phyloP scores from a whole-genome alignment of 37 sponge, comb jelly and placozoan species.

The Bolinopsis microptera region DNA sequence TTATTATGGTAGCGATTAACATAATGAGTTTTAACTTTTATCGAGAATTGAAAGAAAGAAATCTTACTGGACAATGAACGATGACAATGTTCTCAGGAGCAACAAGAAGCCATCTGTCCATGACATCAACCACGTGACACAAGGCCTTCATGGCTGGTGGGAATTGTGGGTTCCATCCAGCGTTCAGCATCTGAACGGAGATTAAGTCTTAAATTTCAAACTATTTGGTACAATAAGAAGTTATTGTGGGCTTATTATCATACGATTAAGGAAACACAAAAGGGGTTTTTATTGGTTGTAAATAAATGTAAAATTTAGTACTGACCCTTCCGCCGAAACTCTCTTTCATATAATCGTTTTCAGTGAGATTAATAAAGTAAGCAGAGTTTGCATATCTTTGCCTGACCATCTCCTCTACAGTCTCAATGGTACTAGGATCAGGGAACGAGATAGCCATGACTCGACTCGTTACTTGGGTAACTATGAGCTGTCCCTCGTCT shows the following conservation, averaged over 20 bases:
- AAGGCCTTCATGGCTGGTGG: neutral
- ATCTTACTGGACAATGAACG: constrained; percentile 32
- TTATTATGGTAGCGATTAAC: no score
- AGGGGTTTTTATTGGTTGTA: no score
- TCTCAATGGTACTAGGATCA: constrained; percentile 29
- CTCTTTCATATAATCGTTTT: neutral
- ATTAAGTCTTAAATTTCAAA: neutral
- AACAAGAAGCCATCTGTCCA: constrained; percentile 62
- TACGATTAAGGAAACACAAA: no score
- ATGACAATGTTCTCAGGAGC: neutral
- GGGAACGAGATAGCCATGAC: constrained; percentile 46
- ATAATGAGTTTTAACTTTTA: no score
- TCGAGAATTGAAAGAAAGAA: no score
- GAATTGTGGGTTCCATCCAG: neutral
- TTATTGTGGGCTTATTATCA: no score
- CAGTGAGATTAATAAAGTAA: constrained; percentile 50
- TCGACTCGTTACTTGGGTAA: constrained; percentile 35
- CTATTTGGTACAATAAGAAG: no score
- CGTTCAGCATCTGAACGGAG: neutral
- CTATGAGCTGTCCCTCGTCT: constrained; percentile 40
- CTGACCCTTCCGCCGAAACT: constrained; percentile 30
- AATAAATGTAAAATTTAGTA: no score
- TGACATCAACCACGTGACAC: constrained; percentile 39
- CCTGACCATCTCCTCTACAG: constrained; percentile 29
- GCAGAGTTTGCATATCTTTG: constrained; percentile 16